These are phyloP conservation scores for Sebastes iracundus DNA, from an alignment of 2,797 vertebrate species.

Conservation along the genomic window DNA sequence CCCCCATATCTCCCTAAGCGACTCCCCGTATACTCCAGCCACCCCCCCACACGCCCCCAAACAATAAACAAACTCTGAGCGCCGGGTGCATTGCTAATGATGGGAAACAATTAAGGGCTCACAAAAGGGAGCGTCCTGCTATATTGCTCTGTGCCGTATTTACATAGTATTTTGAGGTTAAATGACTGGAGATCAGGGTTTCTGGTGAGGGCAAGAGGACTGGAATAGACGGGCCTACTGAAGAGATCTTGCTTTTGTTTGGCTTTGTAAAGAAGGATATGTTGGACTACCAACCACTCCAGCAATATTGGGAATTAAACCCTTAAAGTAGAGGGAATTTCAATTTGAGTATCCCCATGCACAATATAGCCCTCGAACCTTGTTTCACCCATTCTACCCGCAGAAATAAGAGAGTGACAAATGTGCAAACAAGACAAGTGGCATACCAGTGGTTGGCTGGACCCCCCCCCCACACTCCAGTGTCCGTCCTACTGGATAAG, in stretches of 20 bases:
- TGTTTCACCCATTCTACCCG: background rate
- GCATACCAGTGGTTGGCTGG: constrained; percentile 20
- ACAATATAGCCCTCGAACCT: background rate
- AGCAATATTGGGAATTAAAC: constrained; percentile 32
- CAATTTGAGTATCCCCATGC: background rate
- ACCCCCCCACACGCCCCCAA: background rate
- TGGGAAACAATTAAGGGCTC: constrained; percentile 75
- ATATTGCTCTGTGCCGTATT: constrained; percentile 56
- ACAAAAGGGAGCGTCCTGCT: constrained; percentile 57
- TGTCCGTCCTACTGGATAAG: constrained; percentile 32
- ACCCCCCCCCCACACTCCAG: background rate
- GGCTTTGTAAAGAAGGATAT: constrained; percentile 25
- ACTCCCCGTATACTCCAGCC: constrained; percentile 27
- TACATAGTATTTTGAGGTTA: constrained; percentile 60
- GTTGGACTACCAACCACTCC: background rate
- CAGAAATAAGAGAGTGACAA: constrained; percentile 12
- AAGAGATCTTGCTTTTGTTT: constrained; percentile 54
- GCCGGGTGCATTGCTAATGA: constrained; percentile 70
- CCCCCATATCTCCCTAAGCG: constrained; percentile 43
- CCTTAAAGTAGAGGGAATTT: constrained; percentile 32
- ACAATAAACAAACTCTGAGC: constrained; percentile 68
- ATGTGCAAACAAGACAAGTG: constrained; percentile 37
- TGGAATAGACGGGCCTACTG: constrained; percentile 5
- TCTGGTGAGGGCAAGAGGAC: constrained; percentile 29
- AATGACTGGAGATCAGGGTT: constrained; percentile 50